Percentiles rank a stretch among this genome's conserved stretches.
Conservation (phyloP, 1,140 invertebrate genomes). For the Drosophila sturtevanti region DNA sequence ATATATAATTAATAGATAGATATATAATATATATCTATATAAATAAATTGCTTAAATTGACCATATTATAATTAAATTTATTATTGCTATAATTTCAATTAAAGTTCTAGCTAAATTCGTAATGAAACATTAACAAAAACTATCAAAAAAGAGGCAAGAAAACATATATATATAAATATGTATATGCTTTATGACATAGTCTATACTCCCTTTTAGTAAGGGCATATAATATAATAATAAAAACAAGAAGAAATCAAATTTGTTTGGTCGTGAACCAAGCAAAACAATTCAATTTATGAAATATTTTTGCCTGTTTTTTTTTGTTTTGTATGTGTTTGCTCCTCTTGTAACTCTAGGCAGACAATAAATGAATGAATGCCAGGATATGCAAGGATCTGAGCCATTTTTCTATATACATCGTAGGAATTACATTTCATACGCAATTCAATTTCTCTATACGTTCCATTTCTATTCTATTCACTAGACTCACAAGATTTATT, state of each 20-base stretch:
- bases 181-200: not conserved
- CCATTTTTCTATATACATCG: conserved; percentile 9
- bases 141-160: too few relatives aligned
- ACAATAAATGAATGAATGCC: conserved; percentile 29
- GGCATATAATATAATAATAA: not conserved
- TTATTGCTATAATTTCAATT: too few relatives aligned
- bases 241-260: conserved; percentile 4
- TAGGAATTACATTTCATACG: conserved; percentile 58
- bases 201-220: not conserved
- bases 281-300: conserved; percentile 74
- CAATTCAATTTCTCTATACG: conserved; percentile 38
- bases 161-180: too few relatives aligned
- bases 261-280: conserved; percentile 41
- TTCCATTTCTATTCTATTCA: conserved; percentile 24
- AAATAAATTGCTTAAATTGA: too few relatives aligned
- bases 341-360: conserved; percentile 24
- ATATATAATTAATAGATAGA: too few relatives aligned
- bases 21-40: too few relatives aligned
- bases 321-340: too few relatives aligned
- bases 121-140: too few relatives aligned
- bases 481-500: conserved; percentile 66
- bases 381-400: not conserved
- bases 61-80: too few relatives aligned
- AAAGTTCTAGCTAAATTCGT: too few relatives aligned
- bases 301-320: conserved; percentile 46